Evolutionary conservation across 2,797 vertebrate genomes (phyloP).

Genomic region (Microchirus variegatus): DNA sequence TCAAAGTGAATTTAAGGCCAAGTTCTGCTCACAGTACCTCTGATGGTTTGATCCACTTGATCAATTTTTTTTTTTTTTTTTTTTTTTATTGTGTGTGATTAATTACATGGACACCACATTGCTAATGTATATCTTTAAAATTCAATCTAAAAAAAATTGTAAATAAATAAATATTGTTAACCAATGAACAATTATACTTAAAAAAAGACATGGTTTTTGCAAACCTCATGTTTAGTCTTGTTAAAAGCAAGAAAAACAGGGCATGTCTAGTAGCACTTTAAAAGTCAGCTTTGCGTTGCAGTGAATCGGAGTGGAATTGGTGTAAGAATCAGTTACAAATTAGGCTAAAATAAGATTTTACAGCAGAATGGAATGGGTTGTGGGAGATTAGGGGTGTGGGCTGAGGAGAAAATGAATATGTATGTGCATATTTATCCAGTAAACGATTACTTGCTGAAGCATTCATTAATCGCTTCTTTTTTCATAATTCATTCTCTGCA

Average conservation of each 20-base stretch:
- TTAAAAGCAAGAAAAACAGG: background rate
- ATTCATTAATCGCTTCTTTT: conserved; percentile 80
- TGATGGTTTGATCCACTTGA: no score
- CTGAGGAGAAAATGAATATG: conserved; percentile 65
- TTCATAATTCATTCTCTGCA: conserved; percentile 76
- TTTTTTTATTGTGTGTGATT: no score
- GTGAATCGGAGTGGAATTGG: background rate
- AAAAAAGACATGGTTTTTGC: no score
- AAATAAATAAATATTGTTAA: no score
- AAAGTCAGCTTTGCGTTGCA: background rate
- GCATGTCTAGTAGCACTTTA: background rate
- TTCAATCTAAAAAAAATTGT: no score
- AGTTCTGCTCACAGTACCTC: no score
- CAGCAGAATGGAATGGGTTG: background rate
- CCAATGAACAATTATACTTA: no score
- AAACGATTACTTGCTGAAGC: conserved; percentile 77
- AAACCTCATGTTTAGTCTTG: background rate
- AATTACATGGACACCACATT: no score
- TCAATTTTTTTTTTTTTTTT: no score
- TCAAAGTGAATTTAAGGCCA: no score
- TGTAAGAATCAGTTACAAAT: conserved; percentile 16
- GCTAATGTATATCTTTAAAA: no score
- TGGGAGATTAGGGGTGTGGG: background rate
- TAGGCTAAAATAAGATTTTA: conserved; percentile 18
- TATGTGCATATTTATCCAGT: conserved; percentile 78